A percentile compares a stretch with the other conserved stretches of the same genome.
phyloP scores from a whole-genome alignment of 2,113 vertebrate species.

The Hippocampus guttulatus region DNA sequence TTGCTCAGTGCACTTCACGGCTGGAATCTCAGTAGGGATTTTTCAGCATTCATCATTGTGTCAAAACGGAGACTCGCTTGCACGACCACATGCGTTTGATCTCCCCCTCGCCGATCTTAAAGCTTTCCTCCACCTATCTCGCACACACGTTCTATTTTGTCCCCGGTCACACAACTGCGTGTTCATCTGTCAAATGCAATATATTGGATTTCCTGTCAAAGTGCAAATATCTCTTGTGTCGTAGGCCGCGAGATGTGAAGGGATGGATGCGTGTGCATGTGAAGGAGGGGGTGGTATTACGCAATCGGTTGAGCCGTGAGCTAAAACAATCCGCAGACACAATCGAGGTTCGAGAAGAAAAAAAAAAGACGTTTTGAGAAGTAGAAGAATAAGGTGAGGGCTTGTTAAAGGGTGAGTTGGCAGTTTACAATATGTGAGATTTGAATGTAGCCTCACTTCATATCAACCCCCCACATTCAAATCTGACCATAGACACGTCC shows the following conservation, averaged over 20 bases:
- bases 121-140: constrained; percentile 21
- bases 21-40: constrained; percentile 46
- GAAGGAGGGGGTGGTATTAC: not conserved
- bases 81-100: constrained; percentile 14
- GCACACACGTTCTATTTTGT: constrained; percentile 51
- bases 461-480: no score
- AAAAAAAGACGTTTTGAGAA: not conserved
- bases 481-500: no score
- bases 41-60: constrained; percentile 34
- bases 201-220: constrained; percentile 66
- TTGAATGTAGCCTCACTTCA: no score
- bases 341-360: not conserved
- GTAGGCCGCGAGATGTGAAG: constrained; percentile 38
- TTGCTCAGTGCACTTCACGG: constrained; percentile 22
- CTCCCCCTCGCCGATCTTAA: constrained; percentile 19
- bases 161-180: constrained; percentile 44
- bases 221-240: constrained; percentile 42
- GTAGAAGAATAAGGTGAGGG: not conserved
- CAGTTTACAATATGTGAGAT: no score
- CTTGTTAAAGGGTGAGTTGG: not conserved
- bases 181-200: constrained; percentile 47
- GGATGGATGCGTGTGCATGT: constrained; percentile 10
- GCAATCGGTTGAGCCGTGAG: not conserved
- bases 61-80: constrained; percentile 2
- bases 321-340: not conserved